These are phyloP conservation scores for Hyperopisus bebe DNA, from an alignment of 2,113 vertebrate species.

Conservation along the genomic window DNA sequence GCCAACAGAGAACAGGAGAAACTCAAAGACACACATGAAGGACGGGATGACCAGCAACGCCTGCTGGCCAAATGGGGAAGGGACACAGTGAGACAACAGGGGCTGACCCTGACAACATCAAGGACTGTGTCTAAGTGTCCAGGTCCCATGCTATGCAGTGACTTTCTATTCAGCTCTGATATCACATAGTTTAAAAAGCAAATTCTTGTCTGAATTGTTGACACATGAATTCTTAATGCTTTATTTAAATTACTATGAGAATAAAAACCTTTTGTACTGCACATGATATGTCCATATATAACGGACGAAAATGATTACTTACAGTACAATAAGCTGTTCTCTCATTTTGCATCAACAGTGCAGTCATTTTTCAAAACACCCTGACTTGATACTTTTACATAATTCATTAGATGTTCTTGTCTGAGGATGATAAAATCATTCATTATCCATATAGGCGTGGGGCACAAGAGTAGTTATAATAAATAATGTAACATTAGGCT, in stretches of 20 bases:
- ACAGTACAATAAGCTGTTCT: neutral
- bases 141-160: neutral
- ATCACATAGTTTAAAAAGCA: neutral
- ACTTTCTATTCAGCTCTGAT: neutral
- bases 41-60: no score
- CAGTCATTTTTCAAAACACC: constrained; percentile 5
- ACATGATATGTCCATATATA: neutral
- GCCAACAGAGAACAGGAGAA: no score
- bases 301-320: neutral
- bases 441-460: neutral
- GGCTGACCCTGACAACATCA: no score
- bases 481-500: neutral
- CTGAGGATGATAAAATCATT: neutral
- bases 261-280: neutral
- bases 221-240: neutral
- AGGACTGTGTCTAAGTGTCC: neutral
- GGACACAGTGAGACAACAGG: no score
- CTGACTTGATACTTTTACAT: neutral
- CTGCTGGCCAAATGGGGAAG: no score
- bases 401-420: neutral
- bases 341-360: neutral
- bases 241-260: neutral
- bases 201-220: neutral
- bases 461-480: neutral
- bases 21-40: no score